Conservation (phyloP, 2,113 vertebrate genomes). For the Glaucidium brasilianum region DNA sequence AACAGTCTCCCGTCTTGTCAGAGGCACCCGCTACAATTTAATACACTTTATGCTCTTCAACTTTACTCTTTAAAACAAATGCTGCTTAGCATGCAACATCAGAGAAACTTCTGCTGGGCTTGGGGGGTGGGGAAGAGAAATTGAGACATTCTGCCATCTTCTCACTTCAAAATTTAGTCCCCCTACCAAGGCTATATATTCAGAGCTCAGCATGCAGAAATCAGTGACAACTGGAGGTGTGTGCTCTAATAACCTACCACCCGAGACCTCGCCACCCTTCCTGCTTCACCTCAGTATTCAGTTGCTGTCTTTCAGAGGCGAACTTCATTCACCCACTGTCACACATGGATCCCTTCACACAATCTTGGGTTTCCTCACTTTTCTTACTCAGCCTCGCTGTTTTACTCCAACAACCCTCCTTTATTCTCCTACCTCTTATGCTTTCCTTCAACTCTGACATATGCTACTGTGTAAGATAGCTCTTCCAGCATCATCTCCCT, state of each 20-base stretch:
- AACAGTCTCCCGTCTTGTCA: not conserved
- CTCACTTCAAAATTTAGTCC: not conserved
- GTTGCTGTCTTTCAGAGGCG: not conserved
- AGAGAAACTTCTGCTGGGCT: not conserved
- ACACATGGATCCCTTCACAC: not conserved
- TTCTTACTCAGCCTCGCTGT: not conserved
- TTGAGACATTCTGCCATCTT: not conserved
- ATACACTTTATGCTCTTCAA: not conserved
- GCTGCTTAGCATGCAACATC: not conserved
- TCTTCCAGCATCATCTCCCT: not conserved
- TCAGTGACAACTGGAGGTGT: not conserved
- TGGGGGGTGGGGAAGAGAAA: not conserved
- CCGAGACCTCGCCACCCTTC: not conserved
- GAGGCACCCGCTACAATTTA: not conserved
- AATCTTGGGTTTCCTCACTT: not conserved
- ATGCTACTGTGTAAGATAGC: not conserved
- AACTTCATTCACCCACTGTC: not conserved
- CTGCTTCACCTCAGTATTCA: not conserved
- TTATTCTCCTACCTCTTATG: not conserved
- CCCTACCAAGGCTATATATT: not conserved
- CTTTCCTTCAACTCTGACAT: not conserved
- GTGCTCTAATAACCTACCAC: not conserved
- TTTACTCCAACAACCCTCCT: not conserved
- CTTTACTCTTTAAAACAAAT: not conserved
- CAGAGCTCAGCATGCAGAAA: not conserved